Evolutionary conservation across 2,888 invertebrate genomes (phyloP).

Genomic region (Acanthosoma haemorrhoidale): DNA sequence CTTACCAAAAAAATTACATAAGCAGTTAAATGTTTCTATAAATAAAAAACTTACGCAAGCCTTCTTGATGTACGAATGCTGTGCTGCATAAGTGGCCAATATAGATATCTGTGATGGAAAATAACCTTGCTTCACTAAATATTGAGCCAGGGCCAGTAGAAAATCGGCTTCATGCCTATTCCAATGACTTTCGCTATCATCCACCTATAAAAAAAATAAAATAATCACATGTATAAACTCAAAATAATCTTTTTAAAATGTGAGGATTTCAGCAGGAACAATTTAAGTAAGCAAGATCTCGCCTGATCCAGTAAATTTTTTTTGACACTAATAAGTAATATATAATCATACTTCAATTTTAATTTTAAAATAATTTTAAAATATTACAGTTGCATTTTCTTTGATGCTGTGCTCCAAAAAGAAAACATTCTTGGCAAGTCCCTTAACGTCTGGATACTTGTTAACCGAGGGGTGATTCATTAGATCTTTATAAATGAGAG

Average conservation of each 20-base stretch:
- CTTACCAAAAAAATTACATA: no score
- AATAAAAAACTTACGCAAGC: conserved; percentile 44
- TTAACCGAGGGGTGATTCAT: conserved; percentile 56
- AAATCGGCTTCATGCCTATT: conserved; percentile 62
- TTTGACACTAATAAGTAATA: no score
- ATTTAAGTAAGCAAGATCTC: no score
- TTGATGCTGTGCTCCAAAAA: conserved; percentile 57
- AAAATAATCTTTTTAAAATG: no score
- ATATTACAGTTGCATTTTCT: conserved; percentile 39
- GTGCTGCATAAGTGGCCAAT: conserved; percentile 66
- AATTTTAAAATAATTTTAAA: no score
- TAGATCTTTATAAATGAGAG: conserved; percentile 61
- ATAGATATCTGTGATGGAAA: conserved; percentile 61
- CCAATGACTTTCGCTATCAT: conserved; percentile 55
- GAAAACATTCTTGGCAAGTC: conserved; percentile 59
- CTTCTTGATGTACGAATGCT: conserved; percentile 55
- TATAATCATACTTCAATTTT: no score
- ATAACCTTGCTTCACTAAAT: conserved; percentile 59
- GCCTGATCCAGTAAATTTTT: no score
- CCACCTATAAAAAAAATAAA: conserved; percentile 42
- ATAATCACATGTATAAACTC: no score
- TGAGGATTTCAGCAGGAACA: no score
- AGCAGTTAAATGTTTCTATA: no score
- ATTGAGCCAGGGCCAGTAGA: conserved; percentile 56
- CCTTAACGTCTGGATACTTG: conserved; percentile 54